A percentile compares a stretch with the other conserved stretches of the same genome.
Evolutionary conservation across 2,888 invertebrate species (phyloP).

Genomic region (Platerodrilus igneus): DNA sequence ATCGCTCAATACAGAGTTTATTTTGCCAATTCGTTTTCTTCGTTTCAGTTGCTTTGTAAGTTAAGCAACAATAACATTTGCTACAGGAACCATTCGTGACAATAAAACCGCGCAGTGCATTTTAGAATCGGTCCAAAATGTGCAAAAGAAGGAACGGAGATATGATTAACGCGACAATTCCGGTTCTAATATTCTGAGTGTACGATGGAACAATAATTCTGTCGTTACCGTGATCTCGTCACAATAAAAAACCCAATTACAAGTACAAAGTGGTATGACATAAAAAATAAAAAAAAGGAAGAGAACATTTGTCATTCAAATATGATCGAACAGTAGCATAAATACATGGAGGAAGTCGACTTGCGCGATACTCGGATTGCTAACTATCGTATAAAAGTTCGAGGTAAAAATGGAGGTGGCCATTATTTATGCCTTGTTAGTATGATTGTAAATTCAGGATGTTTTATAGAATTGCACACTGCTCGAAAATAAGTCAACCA

Average conservation of each 20-base stretch:
- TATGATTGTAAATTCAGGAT: background rate
- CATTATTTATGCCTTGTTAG: background rate
- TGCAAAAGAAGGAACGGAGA: background rate
- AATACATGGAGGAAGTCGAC: no score
- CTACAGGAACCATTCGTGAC: background rate
- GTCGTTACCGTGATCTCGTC: no score
- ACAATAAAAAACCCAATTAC: background rate
- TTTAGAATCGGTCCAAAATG: background rate
- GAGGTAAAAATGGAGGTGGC: slow-evolving; percentile 1
- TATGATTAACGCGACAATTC: background rate
- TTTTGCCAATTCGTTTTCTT: no score
- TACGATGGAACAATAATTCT: background rate
- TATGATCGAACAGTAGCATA: background rate
- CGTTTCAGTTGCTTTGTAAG: no score
- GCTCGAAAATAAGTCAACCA: no score
- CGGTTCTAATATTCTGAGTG: background rate
- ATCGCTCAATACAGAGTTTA: no score
- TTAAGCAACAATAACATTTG: no score
- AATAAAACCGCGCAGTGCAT: background rate
- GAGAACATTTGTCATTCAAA: no score
- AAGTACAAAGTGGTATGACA: background rate
- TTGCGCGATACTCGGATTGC: background rate
- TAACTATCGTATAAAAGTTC: background rate
- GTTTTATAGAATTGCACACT: background rate
- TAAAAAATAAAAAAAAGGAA: no score